Conservation (phyloP, 2,888 invertebrate genomes). For the Epinotia brunnichana region DNA sequence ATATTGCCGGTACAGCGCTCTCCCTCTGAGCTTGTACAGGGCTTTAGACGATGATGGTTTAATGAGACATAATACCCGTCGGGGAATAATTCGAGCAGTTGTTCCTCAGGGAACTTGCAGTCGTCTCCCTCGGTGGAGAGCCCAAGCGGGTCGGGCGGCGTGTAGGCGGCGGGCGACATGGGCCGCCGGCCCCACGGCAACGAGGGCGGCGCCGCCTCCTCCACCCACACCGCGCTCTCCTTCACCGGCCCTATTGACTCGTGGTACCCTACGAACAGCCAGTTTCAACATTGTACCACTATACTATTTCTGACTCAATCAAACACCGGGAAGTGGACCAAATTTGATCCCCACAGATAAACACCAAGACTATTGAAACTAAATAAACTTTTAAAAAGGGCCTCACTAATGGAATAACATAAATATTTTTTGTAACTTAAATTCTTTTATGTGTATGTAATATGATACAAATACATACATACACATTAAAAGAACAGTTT, state of each 20-base stretch:
- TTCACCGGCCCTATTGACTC: conserved; percentile 96
- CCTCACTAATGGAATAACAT: neutral
- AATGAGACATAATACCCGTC: conserved; percentile 82
- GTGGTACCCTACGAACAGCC: conserved; percentile 86
- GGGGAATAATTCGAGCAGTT: conserved; percentile 94
- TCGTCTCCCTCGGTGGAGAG: conserved; percentile 96
- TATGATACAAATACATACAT: no score
- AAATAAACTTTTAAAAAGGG: neutral
- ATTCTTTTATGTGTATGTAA: neutral
- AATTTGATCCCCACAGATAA: no score
- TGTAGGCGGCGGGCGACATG: conserved; percentile 92
- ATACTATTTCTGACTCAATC: neutral
- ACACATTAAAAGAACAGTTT: no score
- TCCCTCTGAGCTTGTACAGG: no score
- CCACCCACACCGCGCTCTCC: conserved; percentile 99
- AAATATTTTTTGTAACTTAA: neutral
- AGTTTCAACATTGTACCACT: neutral
- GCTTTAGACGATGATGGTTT: no score
- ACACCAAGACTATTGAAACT: neutral
- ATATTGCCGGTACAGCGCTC: no score
- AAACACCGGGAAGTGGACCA: no score
- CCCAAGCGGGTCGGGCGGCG: conserved; percentile 96
- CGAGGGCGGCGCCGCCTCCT: conserved; percentile 94
- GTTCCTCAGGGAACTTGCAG: conserved; percentile 94
- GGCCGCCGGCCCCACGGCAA: conserved; percentile 93